Conservation (phyloP, 2,797 vertebrate species). For the Cyprinella venusta region DNA sequence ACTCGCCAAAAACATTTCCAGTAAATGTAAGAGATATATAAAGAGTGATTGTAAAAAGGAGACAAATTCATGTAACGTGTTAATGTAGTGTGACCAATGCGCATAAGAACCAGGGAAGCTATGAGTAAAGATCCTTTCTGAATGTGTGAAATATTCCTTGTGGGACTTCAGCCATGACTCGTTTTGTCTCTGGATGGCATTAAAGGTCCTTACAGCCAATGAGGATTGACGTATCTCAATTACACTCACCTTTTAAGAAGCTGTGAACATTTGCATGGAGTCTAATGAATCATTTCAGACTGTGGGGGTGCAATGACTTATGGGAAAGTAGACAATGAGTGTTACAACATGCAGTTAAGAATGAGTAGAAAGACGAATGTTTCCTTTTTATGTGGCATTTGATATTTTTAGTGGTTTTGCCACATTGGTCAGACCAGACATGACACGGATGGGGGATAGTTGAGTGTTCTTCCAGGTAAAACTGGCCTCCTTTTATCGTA, state of each 20-base stretch:
- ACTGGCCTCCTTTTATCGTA: conserved; percentile 6
- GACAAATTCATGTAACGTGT: conserved; percentile 68
- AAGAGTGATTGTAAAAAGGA: conserved; percentile 54
- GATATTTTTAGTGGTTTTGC: conserved; percentile 33
- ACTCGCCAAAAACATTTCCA: conserved; percentile 75
- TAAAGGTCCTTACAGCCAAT: conserved; percentile 38
- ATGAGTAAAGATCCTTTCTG: conserved; percentile 26
- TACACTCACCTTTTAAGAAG: conserved; percentile 19
- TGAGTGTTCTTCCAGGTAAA: conserved; percentile 40
- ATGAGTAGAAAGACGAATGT: conserved; percentile 34
- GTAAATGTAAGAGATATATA: conserved; percentile 79
- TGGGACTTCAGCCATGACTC: conserved; percentile 6
- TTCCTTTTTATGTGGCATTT: conserved; percentile 29
- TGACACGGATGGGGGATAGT: conserved; percentile 19
- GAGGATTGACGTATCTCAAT: conserved; percentile 24
- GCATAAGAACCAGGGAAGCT: conserved; percentile 4
- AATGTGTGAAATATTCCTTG: conserved; percentile 36
- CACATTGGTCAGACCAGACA: conserved; percentile 35
- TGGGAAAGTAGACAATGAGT: conserved; percentile 52
- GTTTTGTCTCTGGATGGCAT: conserved; percentile 1
- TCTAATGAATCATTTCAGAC: conserved; percentile 54
- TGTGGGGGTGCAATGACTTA: conserved; percentile 45
- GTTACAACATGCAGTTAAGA: conserved; percentile 34
- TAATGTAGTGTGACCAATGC: conserved; percentile 19
- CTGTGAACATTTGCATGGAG: conserved; percentile 36